phyloP scores from a whole-genome alignment of 2,797 vertebrate genomes.

The Enteromius viviparus region DNA sequence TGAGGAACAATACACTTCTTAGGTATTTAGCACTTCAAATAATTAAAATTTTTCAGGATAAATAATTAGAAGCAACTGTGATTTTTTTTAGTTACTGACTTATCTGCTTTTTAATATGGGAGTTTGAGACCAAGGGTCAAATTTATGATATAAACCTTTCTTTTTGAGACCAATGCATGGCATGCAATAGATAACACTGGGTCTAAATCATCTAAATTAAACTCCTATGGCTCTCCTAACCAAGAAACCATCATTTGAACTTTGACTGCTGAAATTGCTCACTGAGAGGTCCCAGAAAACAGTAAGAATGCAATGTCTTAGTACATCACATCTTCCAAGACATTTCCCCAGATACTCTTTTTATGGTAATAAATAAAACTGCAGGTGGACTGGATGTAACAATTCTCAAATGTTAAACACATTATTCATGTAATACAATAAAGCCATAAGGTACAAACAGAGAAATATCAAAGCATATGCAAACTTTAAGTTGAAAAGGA shows the following conservation, averaged over 20 bases:
- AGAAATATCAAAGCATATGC: neutral
- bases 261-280: neutral
- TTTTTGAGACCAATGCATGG: neutral
- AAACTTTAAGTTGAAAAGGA: neutral
- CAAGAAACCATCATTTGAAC: neutral
- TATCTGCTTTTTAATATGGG: neutral
- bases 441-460: neutral
- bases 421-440: neutral
- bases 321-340: neutral
- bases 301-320: neutral
- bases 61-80: slow-evolving; percentile 26
- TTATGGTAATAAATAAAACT: neutral
- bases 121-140: too few species aligned
- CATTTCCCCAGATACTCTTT: neutral
- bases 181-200: neutral
- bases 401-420: neutral
- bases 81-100: slow-evolving; percentile 45
- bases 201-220: slow-evolving; percentile 2
- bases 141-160: neutral
- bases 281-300: slow-evolving; percentile 10
- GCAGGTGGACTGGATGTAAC: slow-evolving; percentile 16
- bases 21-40: slow-evolving; percentile 14
- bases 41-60: slow-evolving; percentile 47
- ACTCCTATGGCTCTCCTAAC: neutral
- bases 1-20: neutral